Base-by-base conservation (phyloP, 2,888 invertebrate species). In the Eilema griseolum region DNA sequence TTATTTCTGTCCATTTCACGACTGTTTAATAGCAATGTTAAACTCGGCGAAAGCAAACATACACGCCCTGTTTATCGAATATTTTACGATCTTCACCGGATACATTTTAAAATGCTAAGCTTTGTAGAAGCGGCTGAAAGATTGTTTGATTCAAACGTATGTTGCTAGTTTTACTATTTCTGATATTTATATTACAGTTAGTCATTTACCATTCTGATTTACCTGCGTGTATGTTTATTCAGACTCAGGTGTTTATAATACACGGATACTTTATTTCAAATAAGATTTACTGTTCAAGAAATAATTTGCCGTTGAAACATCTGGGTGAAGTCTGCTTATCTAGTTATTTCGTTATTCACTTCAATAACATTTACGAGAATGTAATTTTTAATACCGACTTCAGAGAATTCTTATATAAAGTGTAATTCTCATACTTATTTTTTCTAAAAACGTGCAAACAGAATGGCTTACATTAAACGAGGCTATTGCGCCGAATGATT, bases 11-110 rank as follows among this genome's bases (percentile, higher is more conserved):
- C 90, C 93, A 94, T 93, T 94, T 94, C 95, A 94, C 88, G 94
- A 93, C 95, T 95, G 95, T 94, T 95, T 95, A 94, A 95, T 95
- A 94, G 95, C 95, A 95, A 94, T 94, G 95, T 94, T 93, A 92
- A 93, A 93, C 90, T 93, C 92, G 88, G 90, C 92, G 91, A 94
- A 94, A 94, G 93, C 94, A 95, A 94, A 95, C 94, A 95, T 85
- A 93, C 89, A 89, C 88, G 93, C 93, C 92, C 91, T 95, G 95
- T 95, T 95, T 94, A 95, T 93, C 90, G 90, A 94, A 94, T 95
- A 95, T 95, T 95, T 95, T 94, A 95, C 95, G 94, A 94, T 92
- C 88, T 92, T 89, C 85, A 89, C 87, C 87, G 89, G 90, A 93
- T 93, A 93, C 90, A 94, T 95, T 95, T 93, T 92, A 93, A 95